Base-by-base conservation (phyloP, 1,140 invertebrate genomes). In the Cotesia chilonis region DNA sequence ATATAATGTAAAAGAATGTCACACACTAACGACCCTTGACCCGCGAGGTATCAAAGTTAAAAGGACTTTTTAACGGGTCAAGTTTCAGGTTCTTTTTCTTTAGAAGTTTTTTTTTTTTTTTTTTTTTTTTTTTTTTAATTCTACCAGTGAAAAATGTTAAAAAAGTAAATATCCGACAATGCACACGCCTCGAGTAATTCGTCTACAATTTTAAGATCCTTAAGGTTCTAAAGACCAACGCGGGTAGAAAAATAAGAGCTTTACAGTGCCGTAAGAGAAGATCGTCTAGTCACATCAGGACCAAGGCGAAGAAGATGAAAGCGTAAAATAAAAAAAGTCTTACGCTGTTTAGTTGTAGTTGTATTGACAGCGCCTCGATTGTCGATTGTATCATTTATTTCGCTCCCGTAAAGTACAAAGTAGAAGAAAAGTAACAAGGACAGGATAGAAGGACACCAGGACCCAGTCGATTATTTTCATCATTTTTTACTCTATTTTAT, bases 41-140 rank as follows among this genome's bases (percentile, higher is more conserved):
- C 10, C 10, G 41, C 41, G 41, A 47, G 6, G 41, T 10, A 47
- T 6, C 41, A 47, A 47, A 47, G 12, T 17, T 69, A 37, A 75
- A 78, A 81, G 74, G 80, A 82, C 78, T 82, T 82, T 82, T 80
- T 82, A 80, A 81, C 79, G 76, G 79, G 79, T 82, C 80, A 77
- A 80, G 79, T 82, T 82, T 79, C 80, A 75, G 71, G 77, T 78
- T 79, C 76, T 77, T 73, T 67, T 67, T 37, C 69, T 76, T 74
- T 76, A 2, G 28, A 72, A 55, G 0, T 17, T 79, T 78, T 79
- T 76, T 77, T 73, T 67, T 61, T 17, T 17, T 79, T 78, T 78
- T 76, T 77, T 73, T 67, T 67, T 37, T 71, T 76, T 74, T 76
- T 77, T 75, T 20, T 75, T n/a, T n/a, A n/a, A 81, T 81, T 82